Evolutionary conservation across 2,797 vertebrate genomes (phyloP), one percentile per base, ranked within the genome.

Genomic region (Neomorphus geoffroyi): DNA sequence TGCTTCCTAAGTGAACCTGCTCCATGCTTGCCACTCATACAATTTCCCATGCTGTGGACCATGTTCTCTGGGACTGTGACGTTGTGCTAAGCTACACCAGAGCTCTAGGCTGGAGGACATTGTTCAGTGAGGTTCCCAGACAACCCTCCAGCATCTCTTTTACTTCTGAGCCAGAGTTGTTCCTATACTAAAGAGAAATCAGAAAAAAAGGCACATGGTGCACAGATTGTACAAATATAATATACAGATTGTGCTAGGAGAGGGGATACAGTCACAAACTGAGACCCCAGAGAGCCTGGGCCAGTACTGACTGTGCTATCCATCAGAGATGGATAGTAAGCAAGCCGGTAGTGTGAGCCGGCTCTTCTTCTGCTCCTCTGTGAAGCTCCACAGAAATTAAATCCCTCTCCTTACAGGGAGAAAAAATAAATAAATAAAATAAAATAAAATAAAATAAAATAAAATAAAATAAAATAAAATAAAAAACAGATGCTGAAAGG

Each of bases 391-490:
- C 6, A 9, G 41, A 71, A 50, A 51, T 56, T 22, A 80, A 80
- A 64, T 10, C 9, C 50, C 21, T 33, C 7, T 26, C 8, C 4
- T 46, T 69, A n/a, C 18, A 50, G 48, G 23, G 6, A 7, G 3
- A 28, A 11, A 28, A 22, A 22, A n/a, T n/a, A n/a, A n/a, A n/a
- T 6, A 1, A n/a, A n/a, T n/a, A n/a, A n/a, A n/a, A n/a, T n/a
- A n/a, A n/a, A n/a, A n/a, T n/a, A n/a, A n/a, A n/a, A n/a, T n/a
- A n/a, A n/a, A n/a, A n/a, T n/a, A n/a, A n/a, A n/a, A n/a, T n/a
- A n/a, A n/a, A n/a, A n/a, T n/a, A n/a, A n/a, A 15, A 22, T 8
- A 3, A 3, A 28, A 27, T 6, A 1, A 6, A 27, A 13, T 7
- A 26, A 22, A 28, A 39, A 24, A 4, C 1, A 3, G 1, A 2